Conservation (phyloP, 2,888 invertebrate genomes). For the Heliconius charithonia region DNA sequence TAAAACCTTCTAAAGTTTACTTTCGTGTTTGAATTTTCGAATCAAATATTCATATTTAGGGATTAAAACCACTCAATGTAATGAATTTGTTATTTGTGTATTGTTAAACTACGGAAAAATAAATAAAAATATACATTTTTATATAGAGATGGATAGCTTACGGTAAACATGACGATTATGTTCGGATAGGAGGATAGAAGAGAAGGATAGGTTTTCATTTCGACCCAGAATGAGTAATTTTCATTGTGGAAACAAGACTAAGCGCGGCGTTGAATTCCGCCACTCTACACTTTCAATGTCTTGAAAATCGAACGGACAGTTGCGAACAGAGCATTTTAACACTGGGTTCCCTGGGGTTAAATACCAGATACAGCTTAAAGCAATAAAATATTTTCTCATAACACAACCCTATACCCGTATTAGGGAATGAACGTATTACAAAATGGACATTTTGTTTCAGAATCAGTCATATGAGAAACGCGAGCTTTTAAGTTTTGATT, state of each 20-base stretch:
- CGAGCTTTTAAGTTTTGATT: slow-evolving; percentile 1
- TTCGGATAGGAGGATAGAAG: no score
- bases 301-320: no score
- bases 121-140: no score
- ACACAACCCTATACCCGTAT: neutral
- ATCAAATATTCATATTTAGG: slow-evolving; percentile 35
- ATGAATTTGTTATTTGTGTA: neutral
- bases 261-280: neutral
- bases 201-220: neutral
- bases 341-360: no score
- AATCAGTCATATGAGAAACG: slow-evolving; percentile 18
- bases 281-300: no score
- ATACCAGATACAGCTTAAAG: no score
- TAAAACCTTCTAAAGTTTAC: slow-evolving; percentile 34
- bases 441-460: slow-evolving; percentile 23
- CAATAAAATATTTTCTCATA: neutral
- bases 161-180: neutral
- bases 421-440: neutral
- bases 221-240: neutral
- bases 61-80: slow-evolving; percentile 17
- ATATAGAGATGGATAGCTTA: neutral
- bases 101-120: neutral
- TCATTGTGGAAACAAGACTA: neutral
- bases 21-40: slow-evolving; percentile 35
- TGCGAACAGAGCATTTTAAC: no score